Conservation (phyloP, 1,140 invertebrate species). For the Apis florea region DNA sequence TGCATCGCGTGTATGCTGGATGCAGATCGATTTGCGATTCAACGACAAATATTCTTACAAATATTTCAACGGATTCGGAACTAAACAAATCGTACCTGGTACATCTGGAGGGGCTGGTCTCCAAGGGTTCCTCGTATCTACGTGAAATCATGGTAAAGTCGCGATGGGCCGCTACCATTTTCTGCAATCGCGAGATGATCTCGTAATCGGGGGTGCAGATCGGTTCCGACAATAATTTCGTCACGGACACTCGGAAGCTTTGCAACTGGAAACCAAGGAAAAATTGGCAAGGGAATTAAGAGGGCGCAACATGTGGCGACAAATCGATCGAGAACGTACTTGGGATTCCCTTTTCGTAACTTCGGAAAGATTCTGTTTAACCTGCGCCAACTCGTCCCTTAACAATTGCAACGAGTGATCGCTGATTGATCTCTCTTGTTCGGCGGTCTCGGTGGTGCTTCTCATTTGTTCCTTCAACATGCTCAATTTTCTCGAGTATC, state of each 20-base stretch:
- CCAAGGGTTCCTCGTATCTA: constrained; percentile 85
- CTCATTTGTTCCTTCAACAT: constrained; percentile 87
- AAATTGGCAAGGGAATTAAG: background rate
- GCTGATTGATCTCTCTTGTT: constrained; percentile 86
- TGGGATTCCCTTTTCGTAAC: constrained; percentile 87
- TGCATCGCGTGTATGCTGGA: constrained; percentile 71
- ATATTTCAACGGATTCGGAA: no score
- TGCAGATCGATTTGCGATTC: background rate
- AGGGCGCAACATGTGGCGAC: background rate
- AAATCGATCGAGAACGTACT: constrained; percentile 58
- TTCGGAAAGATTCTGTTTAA: constrained; percentile 87
- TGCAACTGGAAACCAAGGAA: constrained; percentile 78
- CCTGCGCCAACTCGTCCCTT: constrained; percentile 86
- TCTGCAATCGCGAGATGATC: constrained; percentile 87
- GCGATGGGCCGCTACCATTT: constrained; percentile 88
- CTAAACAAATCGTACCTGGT: constrained; percentile 69
- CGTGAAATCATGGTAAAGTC: constrained; percentile 88
- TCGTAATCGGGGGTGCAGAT: constrained; percentile 88
- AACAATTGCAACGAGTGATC: constrained; percentile 85
- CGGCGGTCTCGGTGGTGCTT: constrained; percentile 83
- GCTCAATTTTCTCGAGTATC: constrained; percentile 86
- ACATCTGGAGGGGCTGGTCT: constrained; percentile 72
- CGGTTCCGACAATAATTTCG: constrained; percentile 85
- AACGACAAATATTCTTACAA: no score
- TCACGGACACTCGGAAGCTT: constrained; percentile 86